These are phyloP conservation scores for Glaucomys volans DNA, from an alignment of 2,113 vertebrate genomes.

Conservation along the genomic window DNA sequence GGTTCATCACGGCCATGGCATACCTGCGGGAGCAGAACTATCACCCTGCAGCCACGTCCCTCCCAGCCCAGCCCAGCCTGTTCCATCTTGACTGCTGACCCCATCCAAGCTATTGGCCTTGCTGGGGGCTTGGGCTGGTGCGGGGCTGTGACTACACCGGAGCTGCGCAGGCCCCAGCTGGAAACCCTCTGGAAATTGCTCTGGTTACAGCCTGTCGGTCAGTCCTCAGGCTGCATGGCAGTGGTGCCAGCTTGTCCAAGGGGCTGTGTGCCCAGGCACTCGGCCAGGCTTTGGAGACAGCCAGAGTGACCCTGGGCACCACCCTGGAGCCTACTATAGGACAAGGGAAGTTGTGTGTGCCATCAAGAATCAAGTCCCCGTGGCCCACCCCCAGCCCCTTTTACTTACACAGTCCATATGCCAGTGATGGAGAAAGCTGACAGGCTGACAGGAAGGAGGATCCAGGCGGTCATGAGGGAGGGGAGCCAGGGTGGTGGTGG, in stretches of 20 bases:
- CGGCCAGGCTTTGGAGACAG: constrained; percentile 58
- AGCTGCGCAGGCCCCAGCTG: background rate
- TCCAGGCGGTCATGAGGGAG: constrained; percentile 97
- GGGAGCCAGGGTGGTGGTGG: constrained; percentile 89
- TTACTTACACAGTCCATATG: constrained; percentile 97
- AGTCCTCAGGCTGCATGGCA: background rate
- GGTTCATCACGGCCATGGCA: constrained; percentile 97
- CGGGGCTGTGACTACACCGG: background rate
- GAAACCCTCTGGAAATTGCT: background rate
- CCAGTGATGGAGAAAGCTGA: constrained; percentile 96
- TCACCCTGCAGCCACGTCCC: background rate
- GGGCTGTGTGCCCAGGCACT: constrained; percentile 59
- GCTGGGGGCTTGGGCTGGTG: background rate
- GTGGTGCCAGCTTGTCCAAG: constrained; percentile 61
- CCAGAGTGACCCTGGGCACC: constrained; percentile 54
- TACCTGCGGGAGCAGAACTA: constrained; percentile 86
- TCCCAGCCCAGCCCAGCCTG: background rate
- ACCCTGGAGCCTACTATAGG: constrained; percentile 29
- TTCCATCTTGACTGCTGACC: background rate
- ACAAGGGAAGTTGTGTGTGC: constrained; percentile 52
- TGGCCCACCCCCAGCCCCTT: background rate
- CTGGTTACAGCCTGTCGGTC: constrained; percentile 12
- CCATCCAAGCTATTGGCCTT: background rate
- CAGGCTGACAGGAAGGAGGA: constrained; percentile 95
- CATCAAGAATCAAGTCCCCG: background rate